Conservation (phyloP, 2,113 vertebrate genomes). For the Neopipo cinnamomea region DNA sequence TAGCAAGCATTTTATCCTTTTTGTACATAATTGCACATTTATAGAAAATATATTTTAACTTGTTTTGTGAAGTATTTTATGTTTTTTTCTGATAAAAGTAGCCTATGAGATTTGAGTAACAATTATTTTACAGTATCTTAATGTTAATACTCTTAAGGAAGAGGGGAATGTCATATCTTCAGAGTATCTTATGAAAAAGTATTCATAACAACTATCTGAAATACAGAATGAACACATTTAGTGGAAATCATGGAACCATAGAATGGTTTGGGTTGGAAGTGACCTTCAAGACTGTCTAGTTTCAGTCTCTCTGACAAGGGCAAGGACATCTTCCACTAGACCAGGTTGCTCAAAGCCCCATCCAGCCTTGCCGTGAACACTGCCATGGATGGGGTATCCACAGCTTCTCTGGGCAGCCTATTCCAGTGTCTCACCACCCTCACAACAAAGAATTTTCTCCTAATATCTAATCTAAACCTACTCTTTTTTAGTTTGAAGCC, state of each 20-base stretch:
- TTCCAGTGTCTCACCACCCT: neutral
- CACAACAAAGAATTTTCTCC: neutral
- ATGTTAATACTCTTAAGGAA: neutral
- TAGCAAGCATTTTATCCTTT: neutral
- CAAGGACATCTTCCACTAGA: neutral
- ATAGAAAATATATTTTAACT: neutral
- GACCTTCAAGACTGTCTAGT: neutral
- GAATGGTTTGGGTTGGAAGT: neutral
- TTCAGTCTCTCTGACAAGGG: no score
- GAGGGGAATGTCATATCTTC: neutral
- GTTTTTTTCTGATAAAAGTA: neutral
- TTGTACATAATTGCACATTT: slow-evolving; percentile 44
- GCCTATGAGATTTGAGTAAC: neutral
- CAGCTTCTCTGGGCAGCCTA: neutral
- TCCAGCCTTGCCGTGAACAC: neutral
- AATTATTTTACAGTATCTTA: neutral
- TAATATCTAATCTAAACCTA: neutral
- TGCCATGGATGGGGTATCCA: neutral
- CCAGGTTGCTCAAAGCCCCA: neutral
- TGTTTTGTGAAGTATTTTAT: neutral
- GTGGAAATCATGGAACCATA: neutral
- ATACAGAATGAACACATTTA: neutral
- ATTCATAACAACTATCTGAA: neutral
- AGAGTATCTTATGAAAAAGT: neutral
- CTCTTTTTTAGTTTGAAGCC: neutral